Evolutionary conservation across 2,888 invertebrate species (phyloP), one percentile per base, ranked within the genome.

Genomic region (Lordiphosa fenestrarum): DNA sequence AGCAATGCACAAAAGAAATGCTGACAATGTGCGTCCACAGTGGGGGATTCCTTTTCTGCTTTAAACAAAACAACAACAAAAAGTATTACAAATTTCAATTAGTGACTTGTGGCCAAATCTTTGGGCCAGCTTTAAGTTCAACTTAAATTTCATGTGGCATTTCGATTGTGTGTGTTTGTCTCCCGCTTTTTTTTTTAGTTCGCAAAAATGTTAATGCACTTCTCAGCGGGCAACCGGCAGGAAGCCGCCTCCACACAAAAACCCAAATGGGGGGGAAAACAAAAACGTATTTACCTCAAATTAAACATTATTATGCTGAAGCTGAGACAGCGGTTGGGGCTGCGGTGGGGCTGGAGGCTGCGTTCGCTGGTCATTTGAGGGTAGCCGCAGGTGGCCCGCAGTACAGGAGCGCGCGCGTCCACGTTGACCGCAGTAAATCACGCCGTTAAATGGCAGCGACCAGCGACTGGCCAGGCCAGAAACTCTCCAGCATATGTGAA

Each of bases 241-340:
- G 38, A 48, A 50, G 52, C 30, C 23, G 52, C 30, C 23, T 53
- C 38, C 19, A 47, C 36, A 6, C 6, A 41, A 9, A 36, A 42
- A 13, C 36, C 3, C 10, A 40, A 54, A 51, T 68, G 40, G 55
- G 39, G 65, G 53, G 71, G 59, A 66, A 69, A 77, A 76, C 72
- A 74, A 82, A 83, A 81, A 85, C 85, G 73, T 83, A 83, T 85
- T 86, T 85, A 86, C 88, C 86, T 82, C 87, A 87, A 88, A 87
- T 88, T 88, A 88, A 88, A 88, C 87, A 87, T 87, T 87, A 87
- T 88, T 86, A 88, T 84, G 85, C 86, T 54, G 59, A 46, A 51
- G 73, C 50, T 4, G 50, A 50, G 33, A n/a, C 50, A 23, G 38
- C 33, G 15, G 41, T 1, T 12, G 12, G 35, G 38, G 46, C 6